These are phyloP conservation scores for Lagodon rhomboides DNA, from an alignment of 2,797 vertebrate species.

Conservation along the genomic window DNA sequence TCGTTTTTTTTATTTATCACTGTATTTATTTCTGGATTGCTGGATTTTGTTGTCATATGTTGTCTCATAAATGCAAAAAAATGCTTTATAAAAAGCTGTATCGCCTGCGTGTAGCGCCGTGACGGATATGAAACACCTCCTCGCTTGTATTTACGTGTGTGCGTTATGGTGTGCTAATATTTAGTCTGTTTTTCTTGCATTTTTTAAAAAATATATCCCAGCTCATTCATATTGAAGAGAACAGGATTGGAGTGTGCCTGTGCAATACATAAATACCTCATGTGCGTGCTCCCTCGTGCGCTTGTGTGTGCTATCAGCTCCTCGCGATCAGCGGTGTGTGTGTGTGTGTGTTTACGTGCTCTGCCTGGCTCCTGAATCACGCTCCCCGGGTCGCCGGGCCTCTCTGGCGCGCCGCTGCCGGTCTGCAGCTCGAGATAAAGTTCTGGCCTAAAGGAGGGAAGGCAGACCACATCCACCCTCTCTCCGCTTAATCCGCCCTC, in stretches of 20 bases:
- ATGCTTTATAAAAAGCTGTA: background rate
- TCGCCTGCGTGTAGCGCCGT: background rate
- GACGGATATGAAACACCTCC: background rate
- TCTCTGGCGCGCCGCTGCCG: slow-evolving; percentile 50
- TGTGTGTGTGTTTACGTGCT: slow-evolving; percentile 26
- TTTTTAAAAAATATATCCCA: background rate
- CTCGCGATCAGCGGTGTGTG: slow-evolving; percentile 40
- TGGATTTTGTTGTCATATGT: background rate
- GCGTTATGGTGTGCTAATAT: background rate
- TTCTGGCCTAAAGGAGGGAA: slow-evolving; percentile 65
- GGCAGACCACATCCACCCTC: slow-evolving; percentile 60
- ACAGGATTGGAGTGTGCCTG: background rate
- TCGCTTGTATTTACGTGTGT: background rate
- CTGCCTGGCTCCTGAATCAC: slow-evolving; percentile 43
- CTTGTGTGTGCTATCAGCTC: slow-evolving; percentile 45
- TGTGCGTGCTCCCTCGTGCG: background rate
- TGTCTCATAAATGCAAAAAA: background rate
- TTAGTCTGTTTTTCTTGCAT: background rate
- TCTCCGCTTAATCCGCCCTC: slow-evolving; percentile 63
- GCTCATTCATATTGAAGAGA: no score
- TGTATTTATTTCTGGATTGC: background rate
- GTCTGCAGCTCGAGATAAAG: slow-evolving; percentile 80
- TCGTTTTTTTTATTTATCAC: background rate
- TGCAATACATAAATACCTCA: background rate
- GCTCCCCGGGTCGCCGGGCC: slow-evolving; percentile 29